phyloP scores from a whole-genome alignment of 2,797 vertebrate species.

The Poeciliopsis presidionis region DNA sequence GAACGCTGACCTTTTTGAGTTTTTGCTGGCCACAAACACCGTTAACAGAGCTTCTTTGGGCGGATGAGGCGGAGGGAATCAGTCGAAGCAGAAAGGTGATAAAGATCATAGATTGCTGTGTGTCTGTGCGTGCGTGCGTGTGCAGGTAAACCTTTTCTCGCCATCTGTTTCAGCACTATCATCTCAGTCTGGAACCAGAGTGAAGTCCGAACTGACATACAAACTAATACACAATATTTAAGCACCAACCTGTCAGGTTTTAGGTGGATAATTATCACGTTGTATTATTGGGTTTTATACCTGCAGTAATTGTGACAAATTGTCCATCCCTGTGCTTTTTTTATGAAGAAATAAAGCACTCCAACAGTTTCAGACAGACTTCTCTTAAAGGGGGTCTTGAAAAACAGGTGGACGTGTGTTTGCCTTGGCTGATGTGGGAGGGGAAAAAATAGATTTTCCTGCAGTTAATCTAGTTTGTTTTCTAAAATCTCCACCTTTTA shows the following conservation, averaged over 20 bases:
- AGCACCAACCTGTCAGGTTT: not conserved
- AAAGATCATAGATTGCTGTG: not conserved
- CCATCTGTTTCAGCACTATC: constrained; percentile 23
- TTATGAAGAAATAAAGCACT: constrained; percentile 52
- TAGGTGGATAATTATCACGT: not conserved
- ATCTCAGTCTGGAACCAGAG: constrained; percentile 29
- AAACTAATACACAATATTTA: not conserved
- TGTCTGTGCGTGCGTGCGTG: not conserved
- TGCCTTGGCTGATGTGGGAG: not conserved
- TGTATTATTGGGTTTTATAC: not conserved
- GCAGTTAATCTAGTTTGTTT: not conserved
- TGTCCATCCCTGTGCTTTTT: constrained; percentile 6
- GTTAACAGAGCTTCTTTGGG: not conserved
- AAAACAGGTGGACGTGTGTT: constrained; percentile 8
- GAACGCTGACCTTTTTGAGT: not conserved
- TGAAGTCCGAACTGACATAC: not conserved
- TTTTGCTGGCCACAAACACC: not conserved
- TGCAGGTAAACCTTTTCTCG: constrained; percentile 15
- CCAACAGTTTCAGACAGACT: constrained; percentile 29
- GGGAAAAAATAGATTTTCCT: not conserved
- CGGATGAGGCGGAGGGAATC: not conserved
- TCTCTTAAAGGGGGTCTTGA: constrained; percentile 53
- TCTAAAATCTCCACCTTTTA: not conserved
- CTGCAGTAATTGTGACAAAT: constrained; percentile 1
- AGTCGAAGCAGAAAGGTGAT: not conserved